These are phyloP conservation scores for Pantherophis alleghaniensis DNA, from an alignment of 2,797 vertebrate species.

Conservation along the genomic window DNA sequence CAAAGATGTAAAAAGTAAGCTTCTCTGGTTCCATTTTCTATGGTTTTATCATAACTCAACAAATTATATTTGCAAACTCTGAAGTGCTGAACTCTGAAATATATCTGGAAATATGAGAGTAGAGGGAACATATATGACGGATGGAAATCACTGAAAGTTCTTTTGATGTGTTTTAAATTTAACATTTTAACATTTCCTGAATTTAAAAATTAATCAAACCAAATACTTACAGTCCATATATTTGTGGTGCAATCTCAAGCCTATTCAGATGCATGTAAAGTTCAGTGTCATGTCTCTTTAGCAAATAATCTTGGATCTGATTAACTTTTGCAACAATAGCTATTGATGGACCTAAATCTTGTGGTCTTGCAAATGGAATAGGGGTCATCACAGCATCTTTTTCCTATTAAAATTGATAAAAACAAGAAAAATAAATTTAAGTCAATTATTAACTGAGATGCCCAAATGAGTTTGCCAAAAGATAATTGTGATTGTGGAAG, in stretches of 20 bases:
- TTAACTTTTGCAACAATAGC: constrained; percentile 98
- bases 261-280: constrained; percentile 97
- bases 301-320: constrained; percentile 94
- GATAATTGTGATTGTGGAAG: background rate
- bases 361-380: constrained; percentile 94
- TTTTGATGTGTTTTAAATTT: background rate
- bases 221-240: constrained; percentile 95
- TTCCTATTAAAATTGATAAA: constrained; percentile 74
- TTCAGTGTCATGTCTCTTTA: constrained; percentile 97
- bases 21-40: background rate
- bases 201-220: constrained; percentile 34
- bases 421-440: constrained; percentile 30
- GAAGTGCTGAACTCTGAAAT: background rate
- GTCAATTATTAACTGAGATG: background rate
- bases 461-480: background rate
- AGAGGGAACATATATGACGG: background rate
- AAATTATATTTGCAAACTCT: background rate
- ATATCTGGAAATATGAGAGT: background rate
- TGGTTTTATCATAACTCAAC: background rate
- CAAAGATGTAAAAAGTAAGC: background rate
- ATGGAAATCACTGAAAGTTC: background rate
- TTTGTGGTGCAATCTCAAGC: constrained; percentile 97
- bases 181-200: background rate
- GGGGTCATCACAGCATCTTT: constrained; percentile 91
- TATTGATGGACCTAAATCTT: constrained; percentile 92